phyloP scores from a whole-genome alignment of 2,113 vertebrate genomes.

The Chaetodon auriga region DNA sequence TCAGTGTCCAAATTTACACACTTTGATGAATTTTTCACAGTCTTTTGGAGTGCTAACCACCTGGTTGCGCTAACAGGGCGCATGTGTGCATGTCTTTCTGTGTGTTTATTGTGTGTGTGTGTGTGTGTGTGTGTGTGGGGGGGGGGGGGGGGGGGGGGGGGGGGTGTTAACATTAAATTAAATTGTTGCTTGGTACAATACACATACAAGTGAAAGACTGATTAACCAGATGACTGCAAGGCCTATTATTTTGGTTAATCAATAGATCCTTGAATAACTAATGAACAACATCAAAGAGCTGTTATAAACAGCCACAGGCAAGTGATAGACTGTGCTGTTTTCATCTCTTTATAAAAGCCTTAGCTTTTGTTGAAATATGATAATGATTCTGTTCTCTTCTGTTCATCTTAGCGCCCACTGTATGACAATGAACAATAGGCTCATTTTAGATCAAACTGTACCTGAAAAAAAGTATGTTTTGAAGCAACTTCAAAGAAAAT shows the following conservation, averaged over 20 bases:
- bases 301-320: slow-evolving; percentile 72
- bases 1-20: slow-evolving; percentile 62
- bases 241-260: slow-evolving; percentile 80
- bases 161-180: slow-evolving; percentile 59
- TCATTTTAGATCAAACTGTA: slow-evolving; percentile 60
- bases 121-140: slow-evolving; percentile 15
- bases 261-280: slow-evolving; percentile 80
- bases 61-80: slow-evolving; percentile 62
- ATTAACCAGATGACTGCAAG: slow-evolving; percentile 77
- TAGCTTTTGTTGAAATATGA: slow-evolving; percentile 76
- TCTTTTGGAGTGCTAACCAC: slow-evolving; percentile 57
- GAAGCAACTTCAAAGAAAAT: slow-evolving; percentile 41
- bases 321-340: slow-evolving; percentile 71
- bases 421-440: slow-evolving; percentile 50
- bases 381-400: slow-evolving; percentile 68
- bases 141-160: not conserved
- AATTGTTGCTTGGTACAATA: slow-evolving; percentile 58
- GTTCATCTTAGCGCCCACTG: slow-evolving; percentile 48
- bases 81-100: slow-evolving; percentile 18
- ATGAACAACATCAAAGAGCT: slow-evolving; percentile 78
- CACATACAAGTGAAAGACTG: slow-evolving; percentile 69
- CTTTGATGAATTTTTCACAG: slow-evolving; percentile 79
- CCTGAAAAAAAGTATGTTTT: slow-evolving; percentile 46
- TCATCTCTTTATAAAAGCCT: slow-evolving; percentile 71
- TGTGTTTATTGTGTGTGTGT: not conserved